Evolutionary conservation across 2,113 vertebrate species (phyloP).

Genomic region (Ammodytes dubius): DNA sequence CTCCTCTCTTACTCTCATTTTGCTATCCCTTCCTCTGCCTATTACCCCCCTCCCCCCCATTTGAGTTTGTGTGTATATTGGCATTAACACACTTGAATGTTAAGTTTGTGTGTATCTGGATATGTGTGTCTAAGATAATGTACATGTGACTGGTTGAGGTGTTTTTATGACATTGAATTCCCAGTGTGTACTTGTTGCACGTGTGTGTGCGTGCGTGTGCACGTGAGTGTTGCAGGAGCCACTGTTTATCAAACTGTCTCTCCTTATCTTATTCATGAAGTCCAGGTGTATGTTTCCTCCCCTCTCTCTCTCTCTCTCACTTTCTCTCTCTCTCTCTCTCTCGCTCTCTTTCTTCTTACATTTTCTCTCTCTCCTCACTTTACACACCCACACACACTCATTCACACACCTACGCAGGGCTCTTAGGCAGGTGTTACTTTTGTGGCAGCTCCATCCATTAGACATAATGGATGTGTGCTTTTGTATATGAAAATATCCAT

Average conservation of each 20-base stretch:
- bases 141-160: neutral
- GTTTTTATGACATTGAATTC: slow-evolving; percentile 19
- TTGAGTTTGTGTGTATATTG: no score
- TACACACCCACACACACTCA: slow-evolving; percentile 7
- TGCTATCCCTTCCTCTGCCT: no score
- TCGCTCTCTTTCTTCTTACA: neutral
- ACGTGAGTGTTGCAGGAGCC: slow-evolving; percentile 30
- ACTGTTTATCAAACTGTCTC: slow-evolving; percentile 58
- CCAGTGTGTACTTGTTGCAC: neutral
- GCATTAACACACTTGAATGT: no score
- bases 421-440: slow-evolving; percentile 58
- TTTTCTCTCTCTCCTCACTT: no score
- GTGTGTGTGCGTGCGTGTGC: slow-evolving; percentile 8
- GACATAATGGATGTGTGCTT: slow-evolving; percentile 50
- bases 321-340: neutral
- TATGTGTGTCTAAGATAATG: no score
- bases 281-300: slow-evolving; percentile 41
- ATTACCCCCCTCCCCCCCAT: no score
- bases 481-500: no score
- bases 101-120: no score
- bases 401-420: slow-evolving; percentile 28
- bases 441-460: slow-evolving; percentile 60
- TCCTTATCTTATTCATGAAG: slow-evolving; percentile 55
- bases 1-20: no score
- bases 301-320: neutral